These are phyloP conservation scores for Fistularia commersonii DNA, from an alignment of 2,797 vertebrate genomes.

Conservation along the genomic window DNA sequence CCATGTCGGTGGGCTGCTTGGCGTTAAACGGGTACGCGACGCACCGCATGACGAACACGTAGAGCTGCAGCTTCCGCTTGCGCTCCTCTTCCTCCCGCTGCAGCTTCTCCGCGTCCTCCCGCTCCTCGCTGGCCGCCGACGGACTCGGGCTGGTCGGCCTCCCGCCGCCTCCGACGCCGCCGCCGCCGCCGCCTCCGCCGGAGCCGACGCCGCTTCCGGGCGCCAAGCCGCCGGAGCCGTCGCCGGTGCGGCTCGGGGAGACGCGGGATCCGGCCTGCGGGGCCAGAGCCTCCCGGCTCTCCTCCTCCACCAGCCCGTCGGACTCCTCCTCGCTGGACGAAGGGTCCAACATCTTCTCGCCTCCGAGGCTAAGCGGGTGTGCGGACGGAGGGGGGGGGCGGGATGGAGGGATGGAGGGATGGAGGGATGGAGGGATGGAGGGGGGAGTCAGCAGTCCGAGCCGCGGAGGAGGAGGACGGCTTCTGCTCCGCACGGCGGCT, in stretches of 20 bases:
- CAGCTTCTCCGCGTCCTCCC: constrained; percentile 93
- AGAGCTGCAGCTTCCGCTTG: constrained; percentile 96
- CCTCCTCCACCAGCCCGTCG: constrained; percentile 94
- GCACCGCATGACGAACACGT: constrained; percentile 98
- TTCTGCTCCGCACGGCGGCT: constrained; percentile 75
- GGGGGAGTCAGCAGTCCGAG: constrained; percentile 68
- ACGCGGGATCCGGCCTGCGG: constrained; percentile 86
- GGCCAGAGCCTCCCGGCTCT: constrained; percentile 89
- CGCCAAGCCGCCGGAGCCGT: constrained; percentile 85
- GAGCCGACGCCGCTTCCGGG: constrained; percentile 83
- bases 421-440: constrained; percentile 39
- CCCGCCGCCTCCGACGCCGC: too few relatives aligned
- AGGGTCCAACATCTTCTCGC: constrained; percentile 92
- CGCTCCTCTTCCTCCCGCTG: constrained; percentile 95
- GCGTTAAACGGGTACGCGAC: constrained; percentile 98
- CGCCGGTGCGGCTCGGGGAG: constrained; percentile 90
- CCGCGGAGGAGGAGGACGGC: constrained; percentile 66
- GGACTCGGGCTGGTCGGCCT: constrained; percentile 95
- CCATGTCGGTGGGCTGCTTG: constrained; percentile 99
- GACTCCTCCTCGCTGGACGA: constrained; percentile 98
- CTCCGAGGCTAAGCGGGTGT: constrained; percentile 15
- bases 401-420: constrained; percentile 24
- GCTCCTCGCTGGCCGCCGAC: constrained; percentile 94
- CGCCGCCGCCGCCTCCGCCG: too few relatives aligned
- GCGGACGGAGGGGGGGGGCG: constrained; percentile 10